Base-by-base conservation (phyloP, 2,888 invertebrate species). In the Dicyrtomina minuta region DNA sequence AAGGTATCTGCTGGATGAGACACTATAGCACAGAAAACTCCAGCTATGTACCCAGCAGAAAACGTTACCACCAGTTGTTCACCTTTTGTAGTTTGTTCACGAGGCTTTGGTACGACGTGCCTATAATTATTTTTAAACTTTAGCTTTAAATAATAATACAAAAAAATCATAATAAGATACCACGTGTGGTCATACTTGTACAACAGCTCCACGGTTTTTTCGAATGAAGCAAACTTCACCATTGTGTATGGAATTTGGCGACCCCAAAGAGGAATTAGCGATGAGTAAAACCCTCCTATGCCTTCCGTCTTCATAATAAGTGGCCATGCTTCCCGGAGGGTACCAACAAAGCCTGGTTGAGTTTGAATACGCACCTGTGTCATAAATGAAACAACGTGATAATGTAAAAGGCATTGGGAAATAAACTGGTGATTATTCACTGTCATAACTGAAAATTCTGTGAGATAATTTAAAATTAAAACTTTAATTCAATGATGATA, bases 161-260 rank as follows among this genome's bases (percentile, higher is more conserved):
- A 53, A 53, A 4, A 53, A 13, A 4, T 53, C 5, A 2, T 5
- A n/a, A 12, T 1, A 20, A 17, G 22, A 49, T 22, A 49, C 17
- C 49, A 49, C 17, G 17, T 20, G 46, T 5, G 27, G 5, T 27
- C 56, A 74, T 73, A 79, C 87, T 89, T 88, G 85, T 98, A 98
- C 49, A 99, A 83, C 70, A 93, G 84, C 81, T 99, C 98, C 44
- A 98, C 87, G 15, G 98, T 98, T 81, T 92, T 89, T 84, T 99
- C 98, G 84, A 98, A 99, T 86, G 96, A 97, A 77, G 97, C 94
- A 83, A 98, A 98, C 86, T 98, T 99, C 97, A 98, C 98, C 98
- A 99, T 99, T 77, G 98, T 98, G 88, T 98, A 98, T 0, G 98
- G 98, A 81, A 99, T 98, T 86, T 98, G 98, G 79, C 97, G 85